Evolutionary conservation across 30 jellyfish, hydroid and myxozoan genomes (phyloP).

Genomic region (Hydra vulgaris): DNA sequence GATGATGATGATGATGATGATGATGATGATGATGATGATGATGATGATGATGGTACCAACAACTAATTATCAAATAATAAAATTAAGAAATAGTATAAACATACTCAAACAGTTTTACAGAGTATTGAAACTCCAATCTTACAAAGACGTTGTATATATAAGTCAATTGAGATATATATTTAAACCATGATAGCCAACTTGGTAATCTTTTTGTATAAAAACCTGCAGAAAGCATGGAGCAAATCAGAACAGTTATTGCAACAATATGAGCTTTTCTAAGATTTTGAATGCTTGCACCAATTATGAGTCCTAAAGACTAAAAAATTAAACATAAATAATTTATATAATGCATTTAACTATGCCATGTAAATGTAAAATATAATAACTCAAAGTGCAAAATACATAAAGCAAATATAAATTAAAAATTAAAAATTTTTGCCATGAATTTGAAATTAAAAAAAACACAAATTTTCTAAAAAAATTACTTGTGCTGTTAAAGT

Average conservation of each 20-base stretch:
- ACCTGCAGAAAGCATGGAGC: constrained; percentile 48
- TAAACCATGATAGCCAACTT: constrained; percentile 45
- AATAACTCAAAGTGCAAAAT: too few relatives aligned
- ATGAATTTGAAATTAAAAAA: background rate
- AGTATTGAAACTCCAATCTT: constrained; percentile 26
- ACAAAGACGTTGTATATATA: constrained; percentile 33
- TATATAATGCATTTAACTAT: background rate
- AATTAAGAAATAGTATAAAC: too few relatives aligned
- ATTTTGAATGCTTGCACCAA: constrained; percentile 29
- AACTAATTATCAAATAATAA: too few relatives aligned
- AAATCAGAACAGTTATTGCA: constrained; percentile 33
- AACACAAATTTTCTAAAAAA: too few relatives aligned
- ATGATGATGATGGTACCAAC: background rate
- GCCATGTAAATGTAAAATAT: too few relatives aligned
- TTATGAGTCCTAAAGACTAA: constrained; percentile 43
- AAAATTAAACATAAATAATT: background rate
- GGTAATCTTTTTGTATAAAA: constrained; percentile 46
- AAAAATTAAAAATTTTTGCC: background rate
- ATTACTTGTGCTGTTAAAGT: constrained; percentile 49
- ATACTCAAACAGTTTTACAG: constrained; percentile 29
- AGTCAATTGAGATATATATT: constrained; percentile 29
- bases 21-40: constrained; percentile 1
- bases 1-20: background rate
- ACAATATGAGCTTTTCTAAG: constrained; percentile 24
- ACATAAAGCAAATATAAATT: too few relatives aligned